Percentiles rank a stretch among this genome's conserved stretches.
phyloP scores from a whole-genome alignment of 2,888 invertebrate species.

The Autographa gamma region DNA sequence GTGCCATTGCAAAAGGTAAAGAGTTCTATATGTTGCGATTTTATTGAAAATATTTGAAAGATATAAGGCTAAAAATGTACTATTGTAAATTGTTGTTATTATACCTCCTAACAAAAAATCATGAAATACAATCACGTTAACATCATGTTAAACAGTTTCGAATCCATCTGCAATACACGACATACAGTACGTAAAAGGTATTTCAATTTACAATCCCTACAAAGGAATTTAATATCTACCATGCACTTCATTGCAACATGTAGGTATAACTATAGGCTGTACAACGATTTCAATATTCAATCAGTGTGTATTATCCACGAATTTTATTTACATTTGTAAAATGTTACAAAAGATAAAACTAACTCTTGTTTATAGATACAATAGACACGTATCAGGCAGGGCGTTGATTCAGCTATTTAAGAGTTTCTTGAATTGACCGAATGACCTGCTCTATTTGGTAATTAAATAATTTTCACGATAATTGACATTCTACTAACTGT shows the following conservation, averaged over 20 bases:
- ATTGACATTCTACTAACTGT: too few relatives aligned
- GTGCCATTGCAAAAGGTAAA: too few relatives aligned
- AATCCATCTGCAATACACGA: not conserved
- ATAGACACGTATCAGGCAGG: not conserved
- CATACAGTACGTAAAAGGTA: not conserved
- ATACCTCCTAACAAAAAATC: not conserved
- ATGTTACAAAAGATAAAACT: not conserved
- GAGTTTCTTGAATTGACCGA: too few relatives aligned
- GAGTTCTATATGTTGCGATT: too few relatives aligned
- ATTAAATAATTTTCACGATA: too few relatives aligned
- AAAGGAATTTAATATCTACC: conserved; percentile 2
- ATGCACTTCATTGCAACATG: not conserved
- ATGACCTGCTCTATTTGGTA: too few relatives aligned
- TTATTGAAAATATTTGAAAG: too few relatives aligned
- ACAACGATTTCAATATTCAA: not conserved
- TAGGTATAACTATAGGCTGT: not conserved
- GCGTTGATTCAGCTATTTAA: too few relatives aligned
- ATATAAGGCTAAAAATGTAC: too few relatives aligned
- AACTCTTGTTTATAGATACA: not conserved
- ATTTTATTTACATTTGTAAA: not conserved
- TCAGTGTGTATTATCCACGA: not conserved
- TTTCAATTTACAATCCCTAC: conserved; percentile 2
- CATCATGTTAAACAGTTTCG: not conserved
- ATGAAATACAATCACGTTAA: not conserved
- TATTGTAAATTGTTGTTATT: too few relatives aligned